Base-by-base conservation (phyloP, 2,888 invertebrate genomes). In the Omphaloscelis lunosa region DNA sequence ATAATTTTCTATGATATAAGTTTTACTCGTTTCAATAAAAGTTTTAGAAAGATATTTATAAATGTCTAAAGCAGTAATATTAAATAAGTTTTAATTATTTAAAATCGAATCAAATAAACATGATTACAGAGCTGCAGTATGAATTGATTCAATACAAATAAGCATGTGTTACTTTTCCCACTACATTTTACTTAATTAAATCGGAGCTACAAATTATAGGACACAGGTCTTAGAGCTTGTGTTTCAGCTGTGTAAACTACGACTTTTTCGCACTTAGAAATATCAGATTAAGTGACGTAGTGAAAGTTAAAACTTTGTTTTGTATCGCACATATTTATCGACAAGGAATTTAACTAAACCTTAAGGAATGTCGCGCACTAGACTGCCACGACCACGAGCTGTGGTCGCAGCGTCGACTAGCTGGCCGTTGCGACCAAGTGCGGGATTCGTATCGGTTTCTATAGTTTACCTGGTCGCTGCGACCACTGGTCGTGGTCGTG, bases 1-100 rank as follows among this genome's bases (percentile, higher is more conserved):
- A 41, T 59, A 61, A 67, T 66, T 58, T 80, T 67, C 59, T 45
- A 34, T 70, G 34, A 61, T 12, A 68, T 23, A 75, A 81, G 51
- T 68, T 78, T 68, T 29, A 45, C 53, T 39, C 45, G n/a, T 71
- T 39, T 53, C 15, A 41, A 67, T 41, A 8, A 45, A 81, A 75
- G 58, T 75, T 79, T 56, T 48, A 23, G 9, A 70, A 39, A 53
- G 45, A 77, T 7, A 39, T 69, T 69, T 69, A 51, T 61, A 1
- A 34, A 78, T 29, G 59, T 23, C 48, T 56, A 20, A 20, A 72
- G 58, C 51, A 79, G 20, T 58, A n/a, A 29, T 12, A n/a, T 17
- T 59, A 48, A 73, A 66, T 53, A 45, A 5, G 17, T 23, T 67
- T n/a, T 4, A 8, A 34, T 59, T 4, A 56, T 81, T 79, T 81